phyloP scores from a whole-genome alignment of 2,113 vertebrate genomes.

The Proteles cristata region DNA sequence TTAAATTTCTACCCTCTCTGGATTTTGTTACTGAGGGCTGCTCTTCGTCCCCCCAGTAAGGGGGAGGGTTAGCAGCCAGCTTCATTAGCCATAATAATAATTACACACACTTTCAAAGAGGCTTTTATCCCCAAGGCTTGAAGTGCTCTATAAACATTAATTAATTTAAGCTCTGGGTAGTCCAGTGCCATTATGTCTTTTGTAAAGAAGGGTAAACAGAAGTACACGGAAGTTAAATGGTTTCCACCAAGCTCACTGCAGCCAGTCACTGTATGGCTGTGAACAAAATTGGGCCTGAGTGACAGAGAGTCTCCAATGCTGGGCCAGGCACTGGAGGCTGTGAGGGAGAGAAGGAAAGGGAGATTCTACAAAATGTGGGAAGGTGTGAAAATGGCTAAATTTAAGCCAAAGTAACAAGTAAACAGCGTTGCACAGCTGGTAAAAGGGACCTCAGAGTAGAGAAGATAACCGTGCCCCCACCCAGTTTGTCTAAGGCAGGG shows the following conservation, averaged over 20 bases:
- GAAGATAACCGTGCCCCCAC: neutral
- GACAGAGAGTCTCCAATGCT: neutral
- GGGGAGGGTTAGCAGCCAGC: neutral
- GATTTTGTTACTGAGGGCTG: conserved; percentile 39
- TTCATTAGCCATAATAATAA: conserved; percentile 80
- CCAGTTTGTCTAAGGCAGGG: neutral
- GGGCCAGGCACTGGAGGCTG: neutral
- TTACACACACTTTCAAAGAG: conserved; percentile 75
- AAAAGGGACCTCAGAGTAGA: neutral
- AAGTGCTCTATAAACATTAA: conserved; percentile 80
- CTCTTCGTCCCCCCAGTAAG: neutral
- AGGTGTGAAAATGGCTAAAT: neutral
- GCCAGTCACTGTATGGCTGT: neutral
- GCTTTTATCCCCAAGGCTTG: conserved; percentile 74
- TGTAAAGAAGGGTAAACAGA: conserved; percentile 77
- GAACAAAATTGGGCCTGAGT: conserved; percentile 7
- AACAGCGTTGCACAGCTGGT: neutral
- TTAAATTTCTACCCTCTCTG: conserved; percentile 46
- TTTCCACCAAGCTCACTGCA: conserved; percentile 38
- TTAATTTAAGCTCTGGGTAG: conserved; percentile 77
- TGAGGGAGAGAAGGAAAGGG: neutral
- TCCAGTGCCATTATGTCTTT: conserved; percentile 68
- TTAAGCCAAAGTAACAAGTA: neutral
- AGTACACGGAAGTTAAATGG: conserved; percentile 56
- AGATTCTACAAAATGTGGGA: neutral